phyloP scores from a whole-genome alignment of 2,888 invertebrate genomes.

The Tanypteryx hageni region DNA sequence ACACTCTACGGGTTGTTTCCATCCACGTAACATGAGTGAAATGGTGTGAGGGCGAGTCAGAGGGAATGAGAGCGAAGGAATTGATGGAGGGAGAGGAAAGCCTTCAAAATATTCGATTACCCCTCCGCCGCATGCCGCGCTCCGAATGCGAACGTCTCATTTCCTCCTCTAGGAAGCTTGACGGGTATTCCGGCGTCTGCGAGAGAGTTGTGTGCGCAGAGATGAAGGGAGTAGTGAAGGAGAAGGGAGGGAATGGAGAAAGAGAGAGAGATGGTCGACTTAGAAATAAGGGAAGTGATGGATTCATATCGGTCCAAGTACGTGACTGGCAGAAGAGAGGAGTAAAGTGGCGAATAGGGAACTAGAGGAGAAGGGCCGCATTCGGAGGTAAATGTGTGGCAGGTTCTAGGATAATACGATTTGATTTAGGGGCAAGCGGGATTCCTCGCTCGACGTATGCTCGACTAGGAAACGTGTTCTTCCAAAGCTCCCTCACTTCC shows the following conservation, averaged over 20 bases:
- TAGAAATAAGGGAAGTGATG: slow-evolving; percentile 5
- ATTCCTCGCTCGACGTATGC: too few species aligned
- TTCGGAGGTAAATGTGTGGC: neutral
- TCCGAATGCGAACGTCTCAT: neutral
- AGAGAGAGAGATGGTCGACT: neutral
- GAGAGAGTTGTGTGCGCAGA: too few species aligned
- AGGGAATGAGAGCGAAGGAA: neutral
- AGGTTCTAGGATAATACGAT: neutral
- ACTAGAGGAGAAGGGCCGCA: neutral
- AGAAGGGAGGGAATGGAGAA: neutral
- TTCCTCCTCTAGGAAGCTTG: neutral
- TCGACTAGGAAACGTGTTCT: too few species aligned
- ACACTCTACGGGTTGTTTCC: too few species aligned
- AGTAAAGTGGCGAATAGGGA: too few species aligned
- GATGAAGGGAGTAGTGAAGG: too few species aligned
- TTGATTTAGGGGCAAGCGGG: neutral
- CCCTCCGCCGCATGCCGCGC: too few species aligned
- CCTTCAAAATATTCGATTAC: neutral
- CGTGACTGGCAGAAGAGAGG: neutral
- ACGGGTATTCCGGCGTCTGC: neutral
- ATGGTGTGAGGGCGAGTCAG: neutral
- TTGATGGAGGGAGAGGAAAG: neutral
- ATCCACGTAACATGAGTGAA: too few species aligned
- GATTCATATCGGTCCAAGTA: neutral
- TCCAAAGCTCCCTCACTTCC: too few species aligned